Evolutionary conservation across 1,140 invertebrate species (phyloP).

Genomic region (Pseudachorutes palmiensis): DNA sequence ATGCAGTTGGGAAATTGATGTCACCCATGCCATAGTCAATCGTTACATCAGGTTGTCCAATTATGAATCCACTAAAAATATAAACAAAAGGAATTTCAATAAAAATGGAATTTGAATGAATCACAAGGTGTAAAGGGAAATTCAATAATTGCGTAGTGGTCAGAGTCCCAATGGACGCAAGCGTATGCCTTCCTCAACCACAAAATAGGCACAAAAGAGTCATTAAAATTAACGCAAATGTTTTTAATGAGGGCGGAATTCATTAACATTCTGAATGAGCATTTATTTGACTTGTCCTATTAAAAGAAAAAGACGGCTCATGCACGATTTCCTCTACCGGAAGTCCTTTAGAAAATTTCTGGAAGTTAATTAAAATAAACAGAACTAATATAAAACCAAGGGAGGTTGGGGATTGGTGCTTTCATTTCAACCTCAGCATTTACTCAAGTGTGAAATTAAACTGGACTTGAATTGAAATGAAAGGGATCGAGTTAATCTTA

Average conservation of each 20-base stretch:
- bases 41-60: neutral
- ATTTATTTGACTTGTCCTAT: neutral
- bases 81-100: too few relatives aligned
- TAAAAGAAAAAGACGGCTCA: too few relatives aligned
- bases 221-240: conserved; percentile 3
- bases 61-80: neutral
- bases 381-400: neutral
- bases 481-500: neutral
- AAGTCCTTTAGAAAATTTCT: neutral
- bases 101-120: too few relatives aligned
- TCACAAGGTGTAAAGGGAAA: too few relatives aligned
- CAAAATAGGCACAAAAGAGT: neutral
- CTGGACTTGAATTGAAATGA: neutral
- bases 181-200: neutral
- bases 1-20: neutral
- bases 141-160: neutral
- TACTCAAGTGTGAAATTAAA: neutral
- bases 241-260: neutral
- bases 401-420: neutral
- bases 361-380: neutral
- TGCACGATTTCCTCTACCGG: neutral
- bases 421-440: neutral
- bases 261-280: neutral
- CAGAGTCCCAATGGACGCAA: neutral
- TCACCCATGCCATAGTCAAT: neutral